Evolutionary conservation across 2,113 vertebrate genomes (phyloP).

Genomic region (Semnornis frantzii): DNA sequence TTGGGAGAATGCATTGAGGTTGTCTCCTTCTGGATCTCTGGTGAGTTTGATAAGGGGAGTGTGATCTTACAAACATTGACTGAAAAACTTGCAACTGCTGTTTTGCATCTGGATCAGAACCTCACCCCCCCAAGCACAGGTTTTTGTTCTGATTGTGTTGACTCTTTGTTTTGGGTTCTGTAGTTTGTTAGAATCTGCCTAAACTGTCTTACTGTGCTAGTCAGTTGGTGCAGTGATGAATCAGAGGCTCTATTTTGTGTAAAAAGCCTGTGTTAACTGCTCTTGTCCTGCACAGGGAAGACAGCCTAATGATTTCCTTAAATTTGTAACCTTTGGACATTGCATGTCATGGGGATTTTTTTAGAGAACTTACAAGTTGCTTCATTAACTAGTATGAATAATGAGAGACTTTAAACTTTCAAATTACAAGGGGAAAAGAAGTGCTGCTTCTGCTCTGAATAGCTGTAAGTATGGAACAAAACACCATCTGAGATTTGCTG

Average conservation of each 20-base stretch:
- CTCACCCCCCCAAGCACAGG: neutral
- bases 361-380: neutral
- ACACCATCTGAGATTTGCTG: neutral
- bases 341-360: neutral
- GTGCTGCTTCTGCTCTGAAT: neutral
- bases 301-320: neutral
- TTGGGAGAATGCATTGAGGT: slow-evolving; percentile 25
- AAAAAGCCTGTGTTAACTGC: slow-evolving; percentile 28
- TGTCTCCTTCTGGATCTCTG: slow-evolving; percentile 8
- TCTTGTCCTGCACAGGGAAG: neutral
- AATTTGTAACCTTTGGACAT: neutral
- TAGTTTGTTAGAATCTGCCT: slow-evolving; percentile 13
- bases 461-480: neutral
- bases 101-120: neutral
- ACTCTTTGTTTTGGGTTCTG: neutral
- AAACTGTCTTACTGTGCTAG: slow-evolving; percentile 20
- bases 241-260: slow-evolving; percentile 27
- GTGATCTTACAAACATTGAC: neutral
- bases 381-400: neutral
- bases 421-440: neutral
- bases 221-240: slow-evolving; percentile 30
- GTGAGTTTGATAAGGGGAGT: neutral
- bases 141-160: slow-evolving; percentile 9
- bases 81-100: neutral
- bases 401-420: neutral